Percentiles rank a stretch among this genome's conserved stretches.
Evolutionary conservation across 2,113 vertebrate genomes (phyloP).

Genomic region (Noturus placidus): DNA sequence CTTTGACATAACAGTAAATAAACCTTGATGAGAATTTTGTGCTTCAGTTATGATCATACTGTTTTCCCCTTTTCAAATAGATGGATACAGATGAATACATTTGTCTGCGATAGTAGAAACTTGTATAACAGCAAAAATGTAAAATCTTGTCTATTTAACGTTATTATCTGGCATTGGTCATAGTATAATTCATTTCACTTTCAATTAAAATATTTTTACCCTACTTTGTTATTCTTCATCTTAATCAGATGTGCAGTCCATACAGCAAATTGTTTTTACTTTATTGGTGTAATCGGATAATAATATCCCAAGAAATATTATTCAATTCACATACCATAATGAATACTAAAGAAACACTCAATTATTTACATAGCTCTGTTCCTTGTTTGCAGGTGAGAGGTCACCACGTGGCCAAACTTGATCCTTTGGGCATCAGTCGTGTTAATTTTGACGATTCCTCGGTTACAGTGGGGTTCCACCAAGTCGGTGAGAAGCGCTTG

Average conservation of each 20-base stretch:
- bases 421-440: constrained; percentile 95
- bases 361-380: constrained; percentile 28
- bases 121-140: not conserved
- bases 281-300: not conserved
- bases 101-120: not conserved
- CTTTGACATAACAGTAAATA: not conserved
- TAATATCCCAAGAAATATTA: not conserved
- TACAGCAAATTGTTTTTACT: not conserved
- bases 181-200: not conserved
- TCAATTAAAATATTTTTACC: not conserved
- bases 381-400: constrained; percentile 87
- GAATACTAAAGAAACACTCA: not conserved
- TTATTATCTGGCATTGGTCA: not conserved
- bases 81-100: not conserved
- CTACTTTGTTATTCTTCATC: not conserved
- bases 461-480: constrained; percentile 83
- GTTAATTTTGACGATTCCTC: constrained; percentile 93
- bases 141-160: not conserved
- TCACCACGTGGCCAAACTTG: constrained; percentile 93
- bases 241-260: not conserved
- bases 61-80: not conserved
- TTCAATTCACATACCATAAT: not conserved
- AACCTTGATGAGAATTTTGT: not conserved
- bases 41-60: not conserved
- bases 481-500: constrained; percentile 86